Conservation (phyloP, 2,888 invertebrate genomes). For the Parthenolecanium corni region DNA sequence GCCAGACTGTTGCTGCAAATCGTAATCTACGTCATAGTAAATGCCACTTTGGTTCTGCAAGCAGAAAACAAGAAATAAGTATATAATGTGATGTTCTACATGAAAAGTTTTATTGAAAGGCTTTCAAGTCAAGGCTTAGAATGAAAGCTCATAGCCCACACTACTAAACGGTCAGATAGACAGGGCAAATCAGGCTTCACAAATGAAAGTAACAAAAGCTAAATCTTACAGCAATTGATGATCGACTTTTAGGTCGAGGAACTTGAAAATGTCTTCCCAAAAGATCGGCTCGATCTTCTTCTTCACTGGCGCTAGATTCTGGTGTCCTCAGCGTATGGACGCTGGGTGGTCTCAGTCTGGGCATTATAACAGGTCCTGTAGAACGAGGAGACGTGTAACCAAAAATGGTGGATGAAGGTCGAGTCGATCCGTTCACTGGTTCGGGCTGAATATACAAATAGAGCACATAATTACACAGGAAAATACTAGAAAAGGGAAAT, state of each 20-base stretch:
- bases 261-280: constrained; percentile 58
- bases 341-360: constrained; percentile 42
- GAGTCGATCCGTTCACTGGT: constrained; percentile 45
- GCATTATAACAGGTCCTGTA: constrained; percentile 35
- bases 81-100: no score
- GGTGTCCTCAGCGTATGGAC: constrained; percentile 46
- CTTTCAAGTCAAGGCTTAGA: no score
- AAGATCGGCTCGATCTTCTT: constrained; percentile 64
- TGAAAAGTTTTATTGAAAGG: no score
- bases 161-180: no score
- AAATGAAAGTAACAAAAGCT: no score
- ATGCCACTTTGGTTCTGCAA: constrained; percentile 78
- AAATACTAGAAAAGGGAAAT: no score
- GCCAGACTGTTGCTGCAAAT: constrained; percentile 46
- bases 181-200: no score
- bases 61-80: constrained; percentile 25
- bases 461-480: background rate
- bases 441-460: constrained; percentile 49
- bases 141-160: no score
- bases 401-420: constrained; percentile 73
- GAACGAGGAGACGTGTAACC: constrained; percentile 49
- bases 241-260: constrained; percentile 70
- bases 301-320: constrained; percentile 40
- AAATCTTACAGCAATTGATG: constrained; percentile 53
- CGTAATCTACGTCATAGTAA: constrained; percentile 81